phyloP scores from a whole-genome alignment of 2,113 vertebrate species.

The Etia nguti region DNA sequence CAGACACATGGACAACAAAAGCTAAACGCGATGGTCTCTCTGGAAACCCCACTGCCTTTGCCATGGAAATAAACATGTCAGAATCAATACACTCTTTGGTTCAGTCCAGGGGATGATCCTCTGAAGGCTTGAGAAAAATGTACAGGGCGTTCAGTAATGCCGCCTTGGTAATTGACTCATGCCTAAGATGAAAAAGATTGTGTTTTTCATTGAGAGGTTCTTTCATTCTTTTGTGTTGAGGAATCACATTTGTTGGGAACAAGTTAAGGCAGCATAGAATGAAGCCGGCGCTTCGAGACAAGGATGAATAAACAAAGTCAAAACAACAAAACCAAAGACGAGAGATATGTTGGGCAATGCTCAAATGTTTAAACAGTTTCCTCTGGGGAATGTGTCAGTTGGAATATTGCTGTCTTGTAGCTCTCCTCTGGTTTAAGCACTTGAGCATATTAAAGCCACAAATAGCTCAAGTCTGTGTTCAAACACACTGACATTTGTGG shows the following conservation, averaged over 20 bases:
- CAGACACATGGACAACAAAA: slow-evolving; percentile 51
- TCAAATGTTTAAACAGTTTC: slow-evolving; percentile 50
- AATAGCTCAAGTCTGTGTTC: slow-evolving; percentile 27
- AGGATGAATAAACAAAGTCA: slow-evolving; percentile 69
- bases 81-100: slow-evolving; percentile 56
- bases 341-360: slow-evolving; percentile 53
- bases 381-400: slow-evolving; percentile 41
- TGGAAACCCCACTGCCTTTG: slow-evolving; percentile 53
- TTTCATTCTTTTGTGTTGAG: slow-evolving; percentile 63
- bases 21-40: slow-evolving; percentile 20
- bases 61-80: slow-evolving; percentile 75
- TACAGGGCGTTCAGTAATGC: slow-evolving; percentile 38
- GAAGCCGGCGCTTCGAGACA: slow-evolving; percentile 51
- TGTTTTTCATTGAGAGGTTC: slow-evolving; percentile 51
- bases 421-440: slow-evolving; percentile 14
- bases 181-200: slow-evolving; percentile 61
- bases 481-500: slow-evolving; percentile 35
- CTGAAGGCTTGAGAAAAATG: slow-evolving; percentile 11
- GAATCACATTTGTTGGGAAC: slow-evolving; percentile 62
- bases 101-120: slow-evolving; percentile 56
- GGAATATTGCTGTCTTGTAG: slow-evolving; percentile 25
- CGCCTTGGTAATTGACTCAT: slow-evolving; percentile 66
- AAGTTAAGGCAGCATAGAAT: slow-evolving; percentile 54
- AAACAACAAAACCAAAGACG: slow-evolving; percentile 55
- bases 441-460: slow-evolving; percentile 39